phyloP scores from a whole-genome alignment of 2,888 invertebrate species.

The Heteropelma amictum region DNA sequence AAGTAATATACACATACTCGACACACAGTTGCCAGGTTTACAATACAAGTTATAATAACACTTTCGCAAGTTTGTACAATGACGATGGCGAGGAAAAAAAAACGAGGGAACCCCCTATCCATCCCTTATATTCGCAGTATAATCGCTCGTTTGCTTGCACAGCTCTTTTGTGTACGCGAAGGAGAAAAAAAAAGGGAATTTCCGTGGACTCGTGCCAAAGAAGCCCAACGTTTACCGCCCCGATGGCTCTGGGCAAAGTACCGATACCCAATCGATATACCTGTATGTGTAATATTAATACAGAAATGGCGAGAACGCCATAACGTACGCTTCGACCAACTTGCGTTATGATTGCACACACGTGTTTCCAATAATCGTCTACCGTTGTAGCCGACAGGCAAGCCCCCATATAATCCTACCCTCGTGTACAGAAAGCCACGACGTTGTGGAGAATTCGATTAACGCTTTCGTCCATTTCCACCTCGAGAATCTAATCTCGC shows the following conservation, averaged over 20 bases:
- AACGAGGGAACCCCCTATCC: too few relatives aligned
- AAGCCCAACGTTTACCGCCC: slow-evolving; percentile 5
- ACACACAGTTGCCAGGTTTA: too few relatives aligned
- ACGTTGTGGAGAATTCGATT: slow-evolving; percentile 46
- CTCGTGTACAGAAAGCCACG: not conserved
- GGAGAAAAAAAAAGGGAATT: not conserved
- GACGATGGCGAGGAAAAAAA: too few relatives aligned
- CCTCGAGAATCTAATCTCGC: slow-evolving; percentile 39
- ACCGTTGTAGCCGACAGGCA: slow-evolving; percentile 1
- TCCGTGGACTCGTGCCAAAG: slow-evolving; percentile 39
- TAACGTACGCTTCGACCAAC: slow-evolving; percentile 40
- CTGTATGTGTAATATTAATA: not conserved
- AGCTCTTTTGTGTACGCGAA: not conserved
- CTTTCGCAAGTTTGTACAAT: too few relatives aligned
- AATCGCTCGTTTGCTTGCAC: not conserved
- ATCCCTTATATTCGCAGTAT: not conserved
- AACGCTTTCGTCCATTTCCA: slow-evolving; percentile 21
- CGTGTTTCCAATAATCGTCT: slow-evolving; percentile 55
- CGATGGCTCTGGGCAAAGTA: not conserved
- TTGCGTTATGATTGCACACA: slow-evolving; percentile 43
- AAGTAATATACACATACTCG: too few relatives aligned
- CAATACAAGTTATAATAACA: too few relatives aligned
- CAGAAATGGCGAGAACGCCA: slow-evolving; percentile 4
- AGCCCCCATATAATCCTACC: slow-evolving; percentile 23
- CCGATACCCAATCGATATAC: slow-evolving; percentile 21